Base-by-base conservation (phyloP, 2,113 vertebrate species). In the Collichthys lucidus region DNA sequence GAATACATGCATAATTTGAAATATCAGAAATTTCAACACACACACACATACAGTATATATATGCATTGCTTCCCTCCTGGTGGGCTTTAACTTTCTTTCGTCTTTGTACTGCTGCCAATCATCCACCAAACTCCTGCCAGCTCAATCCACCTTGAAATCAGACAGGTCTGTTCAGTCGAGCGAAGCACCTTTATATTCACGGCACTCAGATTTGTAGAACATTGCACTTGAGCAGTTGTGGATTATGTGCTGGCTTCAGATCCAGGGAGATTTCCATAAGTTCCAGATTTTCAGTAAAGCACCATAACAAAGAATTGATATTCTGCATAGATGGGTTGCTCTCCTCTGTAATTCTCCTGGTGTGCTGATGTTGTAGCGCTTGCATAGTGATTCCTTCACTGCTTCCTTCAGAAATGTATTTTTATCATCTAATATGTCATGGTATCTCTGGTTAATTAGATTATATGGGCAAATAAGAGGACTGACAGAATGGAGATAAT, bases 81-180 rank as follows among this genome's bases (percentile, higher is more conserved):
- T 86, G 83, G 77, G 57, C 71, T 89, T 82, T 44, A 82, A 75
- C 90, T 75, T 62, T 64, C 55, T 63, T 74, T 77, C 64, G 49
- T 80, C 72, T 78, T 80, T 90, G 65, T 82, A 17, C 79, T 14
- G 47, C 79, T 91, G 89, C 66, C 88, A 91, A n/a, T 92, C 88
- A 89, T 52, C 1, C 61, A 17, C 16, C 1, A 0, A 10, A 15
- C 80, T 76, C 82, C 84, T 77, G 83, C 91, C 84, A 84, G 79
- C 79, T 77, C 46, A 40, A 67, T 62, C 35, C 67, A 9, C 55
- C 73, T 69, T 74, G 63, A 87, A 83, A 80, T 74, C 61, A 88
- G 80, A 82, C 83, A 74, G 67, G 47, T 77, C 70, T 70, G 68
- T 71, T 74, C 72, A 49, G 85, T 77, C 82, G 61, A 60, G 49